Evolutionary conservation across 1,140 invertebrate genomes (phyloP), one percentile per base, ranked within the genome.

Genomic region (Bradynema listronoti): DNA sequence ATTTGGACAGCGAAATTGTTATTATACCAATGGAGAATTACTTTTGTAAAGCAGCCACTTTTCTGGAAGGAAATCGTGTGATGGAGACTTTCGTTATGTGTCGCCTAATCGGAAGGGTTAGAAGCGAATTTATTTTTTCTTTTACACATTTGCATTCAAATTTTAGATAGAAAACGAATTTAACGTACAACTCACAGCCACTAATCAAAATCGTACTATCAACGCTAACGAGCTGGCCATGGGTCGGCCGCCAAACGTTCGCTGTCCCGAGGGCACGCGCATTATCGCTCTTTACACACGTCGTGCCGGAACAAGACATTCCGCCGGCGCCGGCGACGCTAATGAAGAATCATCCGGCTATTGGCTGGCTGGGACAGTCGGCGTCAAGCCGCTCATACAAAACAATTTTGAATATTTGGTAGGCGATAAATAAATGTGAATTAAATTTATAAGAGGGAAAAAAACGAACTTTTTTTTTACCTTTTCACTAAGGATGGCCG

Each of bases 381-480:
- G 33, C 24, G 58, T 61, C 22, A 59, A 55, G 30, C 57, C 57
- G 11, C 45, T 55, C 19, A 57, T 29, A n/a, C 57, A 59, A 41
- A 59, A 59, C 34, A 33, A 42, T 57, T 57, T 59, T 25, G 50
- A 59, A 39, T 59, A 59, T 55, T 59, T 59, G 55, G 57, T 59
- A n/a, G 16, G 30, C 19, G n/a, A n/a, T n/a, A n/a, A n/a, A n/a
- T n/a, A n/a, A n/a, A n/a, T n/a, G n/a, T n/a, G n/a, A n/a, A n/a
- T n/a, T n/a, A n/a, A n/a, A n/a, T n/a, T n/a, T n/a, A n/a, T n/a
- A n/a, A n/a, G n/a, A n/a, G n/a, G n/a, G n/a, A n/a, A n/a, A n/a
- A n/a, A n/a, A n/a, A n/a, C n/a, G n/a, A n/a, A n/a, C n/a, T n/a
- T n/a, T n/a, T n/a, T n/a, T n/a, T n/a, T n/a, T n/a, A n/a, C n/a